A percentile compares a stretch with the other conserved stretches of the same genome.
These are phyloP conservation scores for Salminus brasiliensis DNA, from an alignment of 2,113 vertebrate species.

Conservation along the genomic window DNA sequence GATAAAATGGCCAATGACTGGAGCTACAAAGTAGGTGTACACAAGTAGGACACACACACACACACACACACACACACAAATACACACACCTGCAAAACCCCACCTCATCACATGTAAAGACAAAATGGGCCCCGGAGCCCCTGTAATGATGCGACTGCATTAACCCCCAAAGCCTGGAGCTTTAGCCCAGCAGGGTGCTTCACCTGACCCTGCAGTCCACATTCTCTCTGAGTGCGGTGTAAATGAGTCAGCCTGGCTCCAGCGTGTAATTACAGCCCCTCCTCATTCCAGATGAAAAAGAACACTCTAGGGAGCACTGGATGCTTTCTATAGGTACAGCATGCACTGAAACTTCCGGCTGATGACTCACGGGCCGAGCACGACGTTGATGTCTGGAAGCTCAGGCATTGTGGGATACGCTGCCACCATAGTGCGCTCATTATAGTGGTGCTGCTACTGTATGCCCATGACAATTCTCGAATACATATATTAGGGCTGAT, in stretches of 20 bases:
- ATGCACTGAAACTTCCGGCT: background rate
- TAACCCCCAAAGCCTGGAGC: conserved; percentile 2
- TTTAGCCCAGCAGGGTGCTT: background rate
- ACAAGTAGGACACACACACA: background rate
- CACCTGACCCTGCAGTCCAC: conserved; percentile 19
- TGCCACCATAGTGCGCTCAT: background rate
- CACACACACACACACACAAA: background rate
- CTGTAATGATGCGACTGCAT: background rate
- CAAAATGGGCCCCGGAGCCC: background rate
- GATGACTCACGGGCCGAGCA: conserved; percentile 34
- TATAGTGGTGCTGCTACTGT: background rate
- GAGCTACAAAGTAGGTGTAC: background rate
- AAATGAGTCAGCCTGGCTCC: conserved; percentile 23
- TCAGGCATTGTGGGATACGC: background rate
- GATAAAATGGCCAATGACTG: background rate
- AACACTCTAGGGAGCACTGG: conserved; percentile 11
- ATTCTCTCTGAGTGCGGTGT: background rate
- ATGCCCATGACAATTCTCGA: background rate
- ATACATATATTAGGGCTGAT: no score
- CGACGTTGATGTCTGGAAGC: conserved; percentile 1
- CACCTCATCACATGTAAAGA: background rate
- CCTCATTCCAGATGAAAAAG: conserved; percentile 19
- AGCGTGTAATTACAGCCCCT: conserved; percentile 20
- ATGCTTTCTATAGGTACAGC: conserved; percentile 32
- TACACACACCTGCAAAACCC: background rate